Evolutionary conservation across 2,797 vertebrate species (phyloP), one percentile per base, ranked within the genome.

Genomic region (Buceros bicornis): DNA sequence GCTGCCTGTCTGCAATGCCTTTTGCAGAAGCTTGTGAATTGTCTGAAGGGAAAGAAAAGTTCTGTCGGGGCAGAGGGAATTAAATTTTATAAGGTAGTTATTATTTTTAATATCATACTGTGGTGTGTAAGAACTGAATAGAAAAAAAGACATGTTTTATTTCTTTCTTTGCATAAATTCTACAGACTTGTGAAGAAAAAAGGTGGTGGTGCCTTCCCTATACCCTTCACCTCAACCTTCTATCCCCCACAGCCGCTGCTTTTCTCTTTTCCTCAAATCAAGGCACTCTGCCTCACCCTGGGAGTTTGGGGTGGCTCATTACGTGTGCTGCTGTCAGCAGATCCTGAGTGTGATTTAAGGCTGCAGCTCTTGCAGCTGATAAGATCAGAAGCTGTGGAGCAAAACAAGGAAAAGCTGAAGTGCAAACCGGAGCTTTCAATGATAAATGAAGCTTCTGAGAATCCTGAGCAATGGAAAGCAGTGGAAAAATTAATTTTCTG

Each of bases 81-180:
- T 65, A 92, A 81, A 92, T 80, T 84, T 86, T 83, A 80, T 71
- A 91, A 92, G 61, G 28, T 83, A 85, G n/a, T 51, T 81, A 96
- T 96, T 77, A 90, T 86, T 93, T 96, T 79, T 86, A 95, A 85
- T 82, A 56, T 35, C 69, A 35, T 48, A 56, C 58, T 82, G 11
- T 82, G 11, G 3, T 51, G 18, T 22, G 6, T 48, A 56, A 78
- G 48, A 92, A 54, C 20, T 6, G 2, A 62, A 69, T 2, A n/a
- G 35, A 15, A 74, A 51, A 72, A 67, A 45, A 5, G 5, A 62
- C 58, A 22, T 29, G 33, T 14, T 56, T 71, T 54, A 3, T 37
- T 64, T 53, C 50, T 54, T 43, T 29, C 12, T 60, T 72, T 19
- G 16, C 35, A 12, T 20, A 13, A 66, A 31, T 82, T 70, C 28